Evolutionary conservation across 2,113 vertebrate genomes (phyloP).

Genomic region (Corydoras sp.): DNA sequence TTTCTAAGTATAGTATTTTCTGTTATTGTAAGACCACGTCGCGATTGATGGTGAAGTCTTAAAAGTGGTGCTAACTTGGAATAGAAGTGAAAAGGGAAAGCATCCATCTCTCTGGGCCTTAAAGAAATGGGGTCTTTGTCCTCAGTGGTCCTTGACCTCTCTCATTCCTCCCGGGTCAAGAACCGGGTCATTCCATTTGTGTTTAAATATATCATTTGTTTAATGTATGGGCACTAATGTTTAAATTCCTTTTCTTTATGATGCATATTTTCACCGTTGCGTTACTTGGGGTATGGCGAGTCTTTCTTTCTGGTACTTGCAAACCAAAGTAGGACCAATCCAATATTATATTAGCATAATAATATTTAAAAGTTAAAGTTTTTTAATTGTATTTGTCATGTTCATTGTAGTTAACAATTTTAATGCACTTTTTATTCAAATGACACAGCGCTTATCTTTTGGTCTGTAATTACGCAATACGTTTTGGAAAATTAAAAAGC

Average conservation of each 20-base stretch:
- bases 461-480: no score
- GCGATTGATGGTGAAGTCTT: neutral
- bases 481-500: no score
- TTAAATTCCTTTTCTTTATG: slow-evolving; percentile 29
- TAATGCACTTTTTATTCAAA: no score
- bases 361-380: no score
- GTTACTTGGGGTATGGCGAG: neutral
- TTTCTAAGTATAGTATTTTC: no score
- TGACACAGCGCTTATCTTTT: no score
- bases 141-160: slow-evolving; percentile 49
- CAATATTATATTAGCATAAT: no score
- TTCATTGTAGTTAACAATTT: no score
- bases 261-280: neutral
- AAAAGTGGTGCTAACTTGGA: neutral
- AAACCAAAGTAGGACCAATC: no score
- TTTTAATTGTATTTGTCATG: no score
- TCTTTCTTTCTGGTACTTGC: no score
- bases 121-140: slow-evolving; percentile 8
- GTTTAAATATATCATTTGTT: slow-evolving; percentile 43
- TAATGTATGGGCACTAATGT: slow-evolving; percentile 47
- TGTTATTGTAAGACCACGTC: neutral
- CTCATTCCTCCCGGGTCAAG: slow-evolving; percentile 56
- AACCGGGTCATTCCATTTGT: slow-evolving; percentile 43
- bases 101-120: neutral
- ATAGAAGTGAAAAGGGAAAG: slow-evolving; percentile 7